These are phyloP conservation scores for Tenthredo mesomela DNA, from an alignment of 2,888 invertebrate species.

Conservation along the genomic window DNA sequence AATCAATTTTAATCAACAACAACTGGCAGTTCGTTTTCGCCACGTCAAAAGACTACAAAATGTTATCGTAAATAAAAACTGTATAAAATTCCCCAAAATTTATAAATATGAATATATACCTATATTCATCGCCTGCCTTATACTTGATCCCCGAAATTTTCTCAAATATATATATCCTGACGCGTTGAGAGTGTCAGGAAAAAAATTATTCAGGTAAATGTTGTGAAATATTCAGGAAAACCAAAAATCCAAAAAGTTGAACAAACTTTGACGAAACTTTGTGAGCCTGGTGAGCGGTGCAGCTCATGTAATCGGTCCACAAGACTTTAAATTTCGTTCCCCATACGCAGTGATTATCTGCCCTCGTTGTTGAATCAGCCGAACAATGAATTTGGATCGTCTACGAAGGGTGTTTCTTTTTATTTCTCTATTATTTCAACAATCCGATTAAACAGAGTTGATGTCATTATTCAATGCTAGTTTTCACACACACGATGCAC, in stretches of 20 bases:
- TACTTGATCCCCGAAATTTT: neutral
- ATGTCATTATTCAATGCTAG: neutral
- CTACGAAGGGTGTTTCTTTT: neutral
- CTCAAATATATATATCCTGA: too few species aligned
- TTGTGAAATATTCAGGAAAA: neutral
- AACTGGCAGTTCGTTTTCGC: neutral
- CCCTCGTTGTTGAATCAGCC: neutral
- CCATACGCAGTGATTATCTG: neutral
- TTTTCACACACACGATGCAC: neutral
- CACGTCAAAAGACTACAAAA: neutral
- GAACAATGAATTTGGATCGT: neutral
- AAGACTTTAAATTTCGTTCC: neutral
- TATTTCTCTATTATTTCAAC: neutral
- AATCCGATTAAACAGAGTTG: neutral
- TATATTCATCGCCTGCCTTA: neutral
- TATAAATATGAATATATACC: neutral
- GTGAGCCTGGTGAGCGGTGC: neutral
- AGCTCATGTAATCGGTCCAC: neutral
- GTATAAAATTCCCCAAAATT: neutral
- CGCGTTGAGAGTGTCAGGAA: neutral
- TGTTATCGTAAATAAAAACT: neutral
- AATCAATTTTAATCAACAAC: neutral
- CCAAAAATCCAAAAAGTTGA: neutral
- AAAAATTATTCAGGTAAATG: neutral
- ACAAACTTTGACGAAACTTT: conserved; percentile 9